phyloP scores from a whole-genome alignment of 2,888 invertebrate genomes.

The Acrocera orbiculus region DNA sequence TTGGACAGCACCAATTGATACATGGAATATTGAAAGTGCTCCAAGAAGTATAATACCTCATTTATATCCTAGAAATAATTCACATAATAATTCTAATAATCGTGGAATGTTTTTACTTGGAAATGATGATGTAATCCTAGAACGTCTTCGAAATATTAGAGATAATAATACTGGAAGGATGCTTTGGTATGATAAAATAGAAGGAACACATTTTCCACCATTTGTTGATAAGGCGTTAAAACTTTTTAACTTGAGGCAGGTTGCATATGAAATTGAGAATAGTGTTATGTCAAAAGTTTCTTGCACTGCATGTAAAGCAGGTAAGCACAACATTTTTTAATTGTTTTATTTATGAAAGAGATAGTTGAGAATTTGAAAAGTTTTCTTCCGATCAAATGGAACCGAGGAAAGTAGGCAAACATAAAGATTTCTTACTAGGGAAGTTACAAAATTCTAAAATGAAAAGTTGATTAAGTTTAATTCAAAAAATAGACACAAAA shows the following conservation, averaged over 20 bases:
- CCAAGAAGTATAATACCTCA: conserved; percentile 30
- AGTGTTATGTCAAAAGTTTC: conserved; percentile 84
- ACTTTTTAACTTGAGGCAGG: conserved; percentile 68
- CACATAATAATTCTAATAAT: conserved; percentile 24
- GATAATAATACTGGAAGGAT: conserved; percentile 32
- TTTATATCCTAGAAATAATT: conserved; percentile 19
- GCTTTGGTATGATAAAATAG: conserved; percentile 53
- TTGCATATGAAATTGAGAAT: conserved; percentile 72
- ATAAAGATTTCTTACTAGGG: too few relatives aligned
- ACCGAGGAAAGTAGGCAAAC: too few relatives aligned
- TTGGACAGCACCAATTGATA: conserved; percentile 24
- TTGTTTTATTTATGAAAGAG: not conserved
- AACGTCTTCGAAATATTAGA: conserved; percentile 19
- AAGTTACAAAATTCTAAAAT: too few relatives aligned
- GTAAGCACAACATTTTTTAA: conserved; percentile 21
- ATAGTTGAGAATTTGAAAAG: too few relatives aligned
- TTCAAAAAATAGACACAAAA: too few relatives aligned
- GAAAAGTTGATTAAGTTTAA: too few relatives aligned
- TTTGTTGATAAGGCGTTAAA: conserved; percentile 71
- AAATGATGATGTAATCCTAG: conserved; percentile 24
- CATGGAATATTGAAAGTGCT: conserved; percentile 24
- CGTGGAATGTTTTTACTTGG: conserved; percentile 16
- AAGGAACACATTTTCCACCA: conserved; percentile 52
- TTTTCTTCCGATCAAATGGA: too few relatives aligned
- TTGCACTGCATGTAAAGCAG: conserved; percentile 76